Percentiles rank a stretch among this genome's conserved stretches.
phyloP scores from a whole-genome alignment of 2,113 vertebrate genomes.

The Lamprotornis superbus region DNA sequence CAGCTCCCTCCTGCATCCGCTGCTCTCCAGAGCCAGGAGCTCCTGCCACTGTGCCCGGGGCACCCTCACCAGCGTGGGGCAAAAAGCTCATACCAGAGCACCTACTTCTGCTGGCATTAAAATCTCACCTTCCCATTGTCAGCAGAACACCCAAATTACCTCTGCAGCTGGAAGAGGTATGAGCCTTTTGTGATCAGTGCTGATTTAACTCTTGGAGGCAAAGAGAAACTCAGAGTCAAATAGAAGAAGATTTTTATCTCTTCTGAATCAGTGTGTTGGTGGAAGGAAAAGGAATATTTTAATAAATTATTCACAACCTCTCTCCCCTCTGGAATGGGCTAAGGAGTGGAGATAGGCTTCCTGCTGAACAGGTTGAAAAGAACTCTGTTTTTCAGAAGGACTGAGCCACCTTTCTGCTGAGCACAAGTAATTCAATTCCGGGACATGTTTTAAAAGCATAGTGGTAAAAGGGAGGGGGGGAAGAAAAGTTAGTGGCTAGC shows the following conservation, averaged over 20 bases:
- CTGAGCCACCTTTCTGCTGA: conserved; percentile 46
- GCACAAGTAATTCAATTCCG: not conserved
- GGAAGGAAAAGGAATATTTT: conserved; percentile 38
- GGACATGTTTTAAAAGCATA: not conserved
- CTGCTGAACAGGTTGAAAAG: conserved; percentile 60
- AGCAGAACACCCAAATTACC: not conserved
- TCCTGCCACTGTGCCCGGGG: not conserved
- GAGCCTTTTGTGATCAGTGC: not conserved
- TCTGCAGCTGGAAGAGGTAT: not conserved
- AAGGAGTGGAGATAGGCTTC: conserved; percentile 33
- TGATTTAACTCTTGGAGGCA: not conserved
- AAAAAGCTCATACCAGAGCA: not conserved
- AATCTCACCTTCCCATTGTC: not conserved
- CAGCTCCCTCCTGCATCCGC: accelerated
- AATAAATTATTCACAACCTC: conserved; percentile 57
- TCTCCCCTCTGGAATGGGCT: not conserved
- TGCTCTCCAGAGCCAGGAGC: not conserved
- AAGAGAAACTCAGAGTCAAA: not conserved
- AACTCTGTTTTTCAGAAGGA: conserved; percentile 24
- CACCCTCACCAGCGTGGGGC: accelerated
- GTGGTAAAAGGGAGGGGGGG: not conserved
- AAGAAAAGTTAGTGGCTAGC: not conserved
- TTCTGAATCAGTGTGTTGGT: not conserved
- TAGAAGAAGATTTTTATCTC: conserved; percentile 14
- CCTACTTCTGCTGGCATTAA: not conserved